Evolutionary conservation across 2,113 vertebrate genomes (phyloP).

Genomic region (Prunella fulvescens): DNA sequence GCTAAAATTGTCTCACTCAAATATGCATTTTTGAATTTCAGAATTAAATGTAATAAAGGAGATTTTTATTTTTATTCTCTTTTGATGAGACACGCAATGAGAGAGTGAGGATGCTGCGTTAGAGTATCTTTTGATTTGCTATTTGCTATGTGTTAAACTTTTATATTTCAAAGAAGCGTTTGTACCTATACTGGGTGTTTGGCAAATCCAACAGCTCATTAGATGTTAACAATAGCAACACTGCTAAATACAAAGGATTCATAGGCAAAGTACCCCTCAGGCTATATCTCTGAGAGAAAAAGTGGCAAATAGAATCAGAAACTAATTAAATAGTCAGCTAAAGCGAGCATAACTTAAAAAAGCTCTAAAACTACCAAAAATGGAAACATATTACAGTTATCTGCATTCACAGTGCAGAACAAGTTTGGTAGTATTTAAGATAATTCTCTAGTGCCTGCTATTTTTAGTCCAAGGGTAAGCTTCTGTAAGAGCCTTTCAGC

Average conservation of each 20-base stretch:
- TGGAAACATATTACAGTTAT: conserved; percentile 82
- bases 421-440: conserved; percentile 85
- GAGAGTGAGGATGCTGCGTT: background rate
- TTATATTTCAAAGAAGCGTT: conserved; percentile 38
- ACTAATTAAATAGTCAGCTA: conserved; percentile 79
- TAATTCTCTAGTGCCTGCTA: conserved; percentile 83
- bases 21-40: background rate
- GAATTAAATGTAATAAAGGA: background rate
- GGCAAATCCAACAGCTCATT: conserved; percentile 50
- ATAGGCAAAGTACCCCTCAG: conserved; percentile 50
- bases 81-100: background rate
- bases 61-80: conserved; percentile 18
- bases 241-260: conserved; percentile 63
- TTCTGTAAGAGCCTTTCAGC: conserved; percentile 88
- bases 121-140: conserved; percentile 35
- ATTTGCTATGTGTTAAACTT: conserved; percentile 40
- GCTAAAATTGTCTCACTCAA: background rate
- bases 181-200: background rate
- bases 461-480: conserved; percentile 94
- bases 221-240: conserved; percentile 64
- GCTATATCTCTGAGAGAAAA: conserved; percentile 64
- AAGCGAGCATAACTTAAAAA: conserved; percentile 70
- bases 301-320: conserved; percentile 74
- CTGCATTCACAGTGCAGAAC: conserved; percentile 76
- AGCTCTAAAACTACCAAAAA: conserved; percentile 75